Evolutionary conservation across 2,797 vertebrate species (phyloP).

Genomic region (Cyprinodon diabolis): DNA sequence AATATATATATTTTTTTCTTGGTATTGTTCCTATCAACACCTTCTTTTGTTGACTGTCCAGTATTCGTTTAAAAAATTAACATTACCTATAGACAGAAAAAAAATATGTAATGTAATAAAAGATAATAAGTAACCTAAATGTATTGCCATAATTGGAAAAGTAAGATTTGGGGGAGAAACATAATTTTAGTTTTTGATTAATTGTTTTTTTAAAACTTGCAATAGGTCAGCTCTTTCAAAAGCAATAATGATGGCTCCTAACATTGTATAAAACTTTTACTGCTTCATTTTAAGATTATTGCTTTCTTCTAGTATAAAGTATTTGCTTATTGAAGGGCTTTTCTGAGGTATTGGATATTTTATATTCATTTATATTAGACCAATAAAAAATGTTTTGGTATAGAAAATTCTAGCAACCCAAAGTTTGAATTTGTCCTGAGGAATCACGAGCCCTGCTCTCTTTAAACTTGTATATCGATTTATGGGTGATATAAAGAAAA

Average conservation of each 20-base stretch:
- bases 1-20: too few relatives aligned
- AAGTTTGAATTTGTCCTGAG: conserved; percentile 33
- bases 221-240: conserved; percentile 51
- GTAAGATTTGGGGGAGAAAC: background rate
- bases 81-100: background rate
- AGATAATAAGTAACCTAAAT: background rate
- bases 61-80: background rate
- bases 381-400: conserved; percentile 57
- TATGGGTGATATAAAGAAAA: conserved; percentile 76
- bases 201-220: conserved; percentile 15
- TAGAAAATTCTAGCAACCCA: conserved; percentile 51
- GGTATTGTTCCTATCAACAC: too few relatives aligned
- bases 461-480: conserved; percentile 62
- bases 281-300: conserved; percentile 48
- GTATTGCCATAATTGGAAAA: background rate
- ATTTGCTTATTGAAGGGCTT: conserved; percentile 62
- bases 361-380: conserved; percentile 63
- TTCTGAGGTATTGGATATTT: conserved; percentile 64
- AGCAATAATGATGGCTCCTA: conserved; percentile 28
- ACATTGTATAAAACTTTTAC: conserved; percentile 48
- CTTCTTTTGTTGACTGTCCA: too few relatives aligned
- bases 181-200: background rate
- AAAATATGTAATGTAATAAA: background rate
- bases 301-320: conserved; percentile 36
- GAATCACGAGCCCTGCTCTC: conserved; percentile 45